Evolutionary conservation across 2,113 vertebrate species (phyloP), one percentile per base, ranked within the genome.

Genomic region (Chaetodon auriga): DNA sequence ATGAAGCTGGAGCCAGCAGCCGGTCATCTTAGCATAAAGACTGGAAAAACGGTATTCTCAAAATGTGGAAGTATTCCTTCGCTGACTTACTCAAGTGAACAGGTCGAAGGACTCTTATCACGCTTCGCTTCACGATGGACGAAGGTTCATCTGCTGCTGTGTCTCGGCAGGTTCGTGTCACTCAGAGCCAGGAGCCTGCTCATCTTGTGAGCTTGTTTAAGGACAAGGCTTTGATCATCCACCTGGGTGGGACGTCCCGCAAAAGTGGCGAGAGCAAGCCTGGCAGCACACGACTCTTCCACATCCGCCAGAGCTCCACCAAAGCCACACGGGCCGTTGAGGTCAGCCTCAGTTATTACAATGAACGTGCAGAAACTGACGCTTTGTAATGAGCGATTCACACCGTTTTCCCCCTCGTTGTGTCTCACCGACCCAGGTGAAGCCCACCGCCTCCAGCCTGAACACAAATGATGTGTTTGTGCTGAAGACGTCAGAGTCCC

Each of bases 391-490:
- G 4, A 9, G 14, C 0, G 0, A 35, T 1, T 68, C 23, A 53
- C 43, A 19, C 0, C 10, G 49, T 30, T 7, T n/a, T 35, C 13
- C 23, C 19, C 60, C 14, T 76, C 35, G 51, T 71, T 68, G 64
- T 62, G 45, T 75, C 15, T 49, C 55, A 1, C 7, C 38, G 11
- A 54, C 57, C 12, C 80, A 96, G 95, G 95, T 95, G 87, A 43
- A 63, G 63, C 83, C 93, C n/a, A 72, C 19, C 2, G 94, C 95
- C 64, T 41, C 89, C 35, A 82, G 81, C 14, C 89, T 96, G 83
- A 96, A 96, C 91, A 93, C 93, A 48, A 96, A 96, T 2, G 95
- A 96, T 4, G 76, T 90, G 43, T 96, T 96, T 87, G 94, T 96
- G 84, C 86, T 96, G 78, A 96, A 95, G 82, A 45, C 66, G 8